Percentiles rank a stretch among this genome's conserved stretches.
Conservation (phyloP, 2,888 invertebrate genomes). For the Siphlonurus alternatus region DNA sequence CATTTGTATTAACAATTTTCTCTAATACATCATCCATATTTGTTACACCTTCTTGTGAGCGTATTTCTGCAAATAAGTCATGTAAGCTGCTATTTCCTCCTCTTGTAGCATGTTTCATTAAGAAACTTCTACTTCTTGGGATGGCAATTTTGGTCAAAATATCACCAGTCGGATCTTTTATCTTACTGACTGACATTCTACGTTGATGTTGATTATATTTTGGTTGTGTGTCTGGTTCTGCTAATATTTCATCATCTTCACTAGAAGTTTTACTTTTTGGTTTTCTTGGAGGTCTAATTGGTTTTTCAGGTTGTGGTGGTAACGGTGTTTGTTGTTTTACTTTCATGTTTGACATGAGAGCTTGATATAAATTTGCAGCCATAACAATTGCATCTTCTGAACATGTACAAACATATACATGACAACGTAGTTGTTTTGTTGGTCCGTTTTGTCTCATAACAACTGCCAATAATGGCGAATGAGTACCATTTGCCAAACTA, state of each 20-base stretch:
- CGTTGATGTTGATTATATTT: background rate
- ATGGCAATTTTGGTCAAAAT: slow-evolving; percentile 72
- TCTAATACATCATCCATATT: slow-evolving; percentile 76
- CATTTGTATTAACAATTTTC: slow-evolving; percentile 78
- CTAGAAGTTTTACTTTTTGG: slow-evolving; percentile 34
- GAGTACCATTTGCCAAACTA: slow-evolving; percentile 22
- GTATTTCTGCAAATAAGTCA: slow-evolving; percentile 73
- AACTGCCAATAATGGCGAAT: slow-evolving; percentile 76
- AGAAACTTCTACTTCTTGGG: slow-evolving; percentile 69
- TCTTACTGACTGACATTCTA: background rate
- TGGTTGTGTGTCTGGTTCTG: slow-evolving; percentile 1
- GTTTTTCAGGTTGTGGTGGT: slow-evolving; percentile 22
- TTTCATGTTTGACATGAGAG: slow-evolving; percentile 65
- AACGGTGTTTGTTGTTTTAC: slow-evolving; percentile 19
- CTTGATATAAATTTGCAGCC: slow-evolving; percentile 79
- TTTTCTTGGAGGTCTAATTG: slow-evolving; percentile 50
- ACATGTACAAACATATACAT: slow-evolving; percentile 77
- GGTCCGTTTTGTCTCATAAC: slow-evolving; percentile 67
- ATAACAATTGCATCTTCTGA: slow-evolving; percentile 84
- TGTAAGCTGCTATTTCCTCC: slow-evolving; percentile 68
- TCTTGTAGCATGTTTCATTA: slow-evolving; percentile 21
- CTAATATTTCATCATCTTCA: slow-evolving; percentile 6
- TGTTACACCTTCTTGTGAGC: slow-evolving; percentile 72
- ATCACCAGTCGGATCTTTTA: slow-evolving; percentile 35
- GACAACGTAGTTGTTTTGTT: slow-evolving; percentile 69